These are phyloP conservation scores for Laterallus jamaicensis DNA, from an alignment of 2,113 vertebrate species.

Conservation along the genomic window DNA sequence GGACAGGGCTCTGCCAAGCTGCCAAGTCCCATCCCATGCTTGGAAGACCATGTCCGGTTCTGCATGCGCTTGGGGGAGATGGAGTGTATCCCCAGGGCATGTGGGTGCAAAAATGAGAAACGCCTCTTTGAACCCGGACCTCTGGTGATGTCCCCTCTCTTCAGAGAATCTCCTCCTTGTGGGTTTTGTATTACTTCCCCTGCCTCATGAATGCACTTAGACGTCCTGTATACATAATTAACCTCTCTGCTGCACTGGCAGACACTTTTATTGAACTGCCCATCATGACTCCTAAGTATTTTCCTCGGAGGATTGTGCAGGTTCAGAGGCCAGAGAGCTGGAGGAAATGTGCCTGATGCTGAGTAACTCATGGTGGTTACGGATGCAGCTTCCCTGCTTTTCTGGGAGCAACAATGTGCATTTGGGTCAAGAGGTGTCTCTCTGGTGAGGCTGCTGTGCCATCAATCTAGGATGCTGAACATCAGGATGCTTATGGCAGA, in stretches of 20 bases:
- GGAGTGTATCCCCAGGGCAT: accelerated
- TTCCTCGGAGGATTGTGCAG: slow-evolving; percentile 46
- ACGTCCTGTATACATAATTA: slow-evolving; percentile 7
- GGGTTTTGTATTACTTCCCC: not conserved
- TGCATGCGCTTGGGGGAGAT: accelerated
- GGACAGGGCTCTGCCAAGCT: not conserved
- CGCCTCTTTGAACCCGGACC: not conserved
- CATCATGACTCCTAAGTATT: slow-evolving; percentile 47
- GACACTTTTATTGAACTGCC: slow-evolving; percentile 52
- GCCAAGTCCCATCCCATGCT: accelerated
- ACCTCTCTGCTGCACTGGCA: not conserved
- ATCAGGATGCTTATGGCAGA: not conserved
- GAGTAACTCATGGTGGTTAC: slow-evolving; percentile 64
- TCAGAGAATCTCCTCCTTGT: accelerated
- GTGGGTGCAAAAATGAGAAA: not conserved
- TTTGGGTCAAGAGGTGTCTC: slow-evolving; percentile 56
- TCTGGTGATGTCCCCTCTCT: not conserved
- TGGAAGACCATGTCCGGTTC: accelerated
- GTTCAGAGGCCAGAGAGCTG: slow-evolving; percentile 65
- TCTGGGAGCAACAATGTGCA: slow-evolving; percentile 54
- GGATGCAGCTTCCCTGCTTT: slow-evolving; percentile 42
- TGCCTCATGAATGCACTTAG: slow-evolving; percentile 4
- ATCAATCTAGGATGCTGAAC: slow-evolving; percentile 28
- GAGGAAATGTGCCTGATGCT: slow-evolving; percentile 20
- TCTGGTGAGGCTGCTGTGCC: slow-evolving; percentile 21